Evolutionary conservation across 2,888 invertebrate genomes (phyloP).

Genomic region (Sphaerophoria rueppellii): DNA sequence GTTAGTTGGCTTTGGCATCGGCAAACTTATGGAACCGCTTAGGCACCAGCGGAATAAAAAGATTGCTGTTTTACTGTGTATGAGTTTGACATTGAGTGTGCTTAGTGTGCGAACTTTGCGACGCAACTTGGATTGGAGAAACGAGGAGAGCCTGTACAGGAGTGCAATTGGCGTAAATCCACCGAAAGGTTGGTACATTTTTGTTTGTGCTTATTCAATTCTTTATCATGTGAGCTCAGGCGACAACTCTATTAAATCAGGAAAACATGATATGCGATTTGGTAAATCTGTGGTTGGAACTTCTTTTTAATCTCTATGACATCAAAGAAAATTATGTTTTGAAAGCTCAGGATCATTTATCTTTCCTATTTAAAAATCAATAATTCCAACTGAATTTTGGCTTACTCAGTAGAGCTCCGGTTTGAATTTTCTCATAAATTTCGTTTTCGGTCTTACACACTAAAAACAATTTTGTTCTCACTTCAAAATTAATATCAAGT

Average conservation of each 20-base stretch:
- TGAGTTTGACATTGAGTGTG: slow-evolving; percentile 85
- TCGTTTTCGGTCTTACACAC: too few relatives aligned
- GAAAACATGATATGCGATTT: too few relatives aligned
- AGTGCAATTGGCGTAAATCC: slow-evolving; percentile 96
- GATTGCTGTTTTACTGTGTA: slow-evolving; percentile 78
- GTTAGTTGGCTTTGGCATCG: slow-evolving; percentile 89
- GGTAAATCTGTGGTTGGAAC: neutral
- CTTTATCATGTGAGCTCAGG: too few relatives aligned
- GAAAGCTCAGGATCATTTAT: neutral
- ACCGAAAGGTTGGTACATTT: slow-evolving; percentile 92
- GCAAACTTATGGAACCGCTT: slow-evolving; percentile 80
- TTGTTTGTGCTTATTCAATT: neutral
- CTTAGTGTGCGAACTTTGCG: slow-evolving; percentile 90
- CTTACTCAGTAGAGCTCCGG: too few relatives aligned
- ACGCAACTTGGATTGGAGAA: slow-evolving; percentile 95
- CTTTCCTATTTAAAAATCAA: neutral
- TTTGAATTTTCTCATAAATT: too few relatives aligned
- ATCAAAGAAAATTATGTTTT: too few relatives aligned
- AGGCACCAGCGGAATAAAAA: slow-evolving; percentile 79
- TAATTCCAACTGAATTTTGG: too few relatives aligned
- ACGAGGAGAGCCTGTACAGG: slow-evolving; percentile 95
- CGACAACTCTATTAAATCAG: too few relatives aligned
- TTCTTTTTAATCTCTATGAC: neutral
- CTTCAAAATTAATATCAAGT: too few relatives aligned
- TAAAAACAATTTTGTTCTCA: too few relatives aligned